Evolutionary conservation across 2,888 invertebrate genomes (phyloP).

Genomic region (Chrysolina americana): DNA sequence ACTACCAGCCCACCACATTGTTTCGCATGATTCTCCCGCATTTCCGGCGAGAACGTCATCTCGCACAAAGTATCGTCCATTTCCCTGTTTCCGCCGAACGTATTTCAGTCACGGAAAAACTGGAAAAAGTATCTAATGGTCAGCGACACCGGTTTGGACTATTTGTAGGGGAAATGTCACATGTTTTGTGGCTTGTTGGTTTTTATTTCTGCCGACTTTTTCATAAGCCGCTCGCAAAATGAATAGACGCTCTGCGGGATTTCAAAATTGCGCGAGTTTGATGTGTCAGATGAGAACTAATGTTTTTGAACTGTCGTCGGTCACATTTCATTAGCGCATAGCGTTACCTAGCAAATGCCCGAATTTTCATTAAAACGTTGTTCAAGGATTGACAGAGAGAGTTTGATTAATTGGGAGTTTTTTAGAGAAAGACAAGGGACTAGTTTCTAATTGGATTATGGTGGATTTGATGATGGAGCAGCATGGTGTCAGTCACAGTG

Average conservation of each 20-base stretch:
- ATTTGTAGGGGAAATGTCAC: slow-evolving; percentile 46
- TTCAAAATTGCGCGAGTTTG: not conserved
- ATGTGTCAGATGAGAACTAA: slow-evolving; percentile 9
- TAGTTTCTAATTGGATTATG: too few species aligned
- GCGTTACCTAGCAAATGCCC: too few species aligned
- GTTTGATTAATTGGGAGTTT: too few species aligned
- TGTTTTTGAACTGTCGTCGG: not conserved
- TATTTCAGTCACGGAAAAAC: slow-evolving; percentile 45
- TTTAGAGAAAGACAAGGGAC: too few species aligned
- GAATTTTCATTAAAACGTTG: too few species aligned
- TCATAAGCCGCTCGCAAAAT: slow-evolving; percentile 31
- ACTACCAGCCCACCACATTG: slow-evolving; percentile 47
- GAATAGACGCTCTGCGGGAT: slow-evolving; percentile 14
- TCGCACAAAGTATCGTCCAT: slow-evolving; percentile 50
- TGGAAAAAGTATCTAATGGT: slow-evolving; percentile 45
- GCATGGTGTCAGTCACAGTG: too few species aligned
- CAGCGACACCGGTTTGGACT: slow-evolving; percentile 43
- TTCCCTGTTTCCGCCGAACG: slow-evolving; percentile 44
- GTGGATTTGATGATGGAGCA: too few species aligned
- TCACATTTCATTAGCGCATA: not conserved
- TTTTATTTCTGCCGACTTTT: slow-evolving; percentile 42
- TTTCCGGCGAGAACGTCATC: slow-evolving; percentile 50
- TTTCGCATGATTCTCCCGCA: slow-evolving; percentile 47
- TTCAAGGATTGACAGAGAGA: too few species aligned
- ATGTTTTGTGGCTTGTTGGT: slow-evolving; percentile 47